Evolutionary conservation across 2,888 invertebrate genomes (phyloP), one percentile per base, ranked within the genome.

Genomic region (Lasioglossum calceatum): DNA sequence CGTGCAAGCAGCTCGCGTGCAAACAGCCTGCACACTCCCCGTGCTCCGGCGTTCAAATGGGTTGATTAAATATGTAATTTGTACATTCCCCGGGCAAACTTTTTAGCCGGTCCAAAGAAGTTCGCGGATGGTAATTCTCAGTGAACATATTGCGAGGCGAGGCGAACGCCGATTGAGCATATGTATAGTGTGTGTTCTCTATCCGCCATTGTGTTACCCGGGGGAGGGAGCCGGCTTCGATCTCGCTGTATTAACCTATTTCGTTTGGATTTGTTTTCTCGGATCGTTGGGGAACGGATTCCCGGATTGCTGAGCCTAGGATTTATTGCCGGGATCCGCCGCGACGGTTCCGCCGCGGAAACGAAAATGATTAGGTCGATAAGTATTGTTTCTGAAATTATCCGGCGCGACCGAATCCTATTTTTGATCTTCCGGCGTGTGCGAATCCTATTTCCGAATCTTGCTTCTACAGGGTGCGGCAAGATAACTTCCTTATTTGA

Each of bases 51-150:
- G 39, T 77, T 27, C n/a, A 71, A 84, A 84, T 71, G 67, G 42
- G 73, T 84, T 83, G 84, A 84, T 83, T 84, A 84, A 82, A 78
- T 32, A 74, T 84, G 70, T 39, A 77, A 84, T 84, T 77, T 82
- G 82, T 82, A 54, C 82, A 42, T 47, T 83, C 39, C 14, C 64
- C 12, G 7, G 44, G 23, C 4, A 39, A 58, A 54, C 61, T 67
- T 77, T 77, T 47, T 67, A 36, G 44, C 19, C 36, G 39, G 39
- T 70, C 4, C 70, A 10, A 79, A 36, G 61, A n/a, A 50, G 36
- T 23, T 77, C 44, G 32, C 32, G 32, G 23, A 36, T 27, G 71
- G 4, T n/a, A 16, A 58, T 47, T 39, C 47, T 32, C 36, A 44
- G 72, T 71, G 32, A 67, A 64, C 14, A 14, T 64, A 32, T 64